phyloP scores from a whole-genome alignment of 2,113 vertebrate genomes.

The Crotalus helleri region DNA sequence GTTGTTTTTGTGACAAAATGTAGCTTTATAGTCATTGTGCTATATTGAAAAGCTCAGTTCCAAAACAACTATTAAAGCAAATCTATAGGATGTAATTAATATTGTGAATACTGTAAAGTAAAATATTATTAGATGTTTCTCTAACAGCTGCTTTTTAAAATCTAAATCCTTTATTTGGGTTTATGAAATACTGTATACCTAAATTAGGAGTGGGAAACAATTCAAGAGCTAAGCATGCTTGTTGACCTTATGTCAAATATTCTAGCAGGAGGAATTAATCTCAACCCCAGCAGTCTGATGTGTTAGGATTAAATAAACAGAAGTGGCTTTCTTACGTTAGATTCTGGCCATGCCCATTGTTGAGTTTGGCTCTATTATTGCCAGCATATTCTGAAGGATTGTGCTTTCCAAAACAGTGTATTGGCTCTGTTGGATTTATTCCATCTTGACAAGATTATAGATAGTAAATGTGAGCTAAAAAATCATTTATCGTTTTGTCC shows the following conservation, averaged over 20 bases:
- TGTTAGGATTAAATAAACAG: background rate
- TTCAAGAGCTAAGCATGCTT: background rate
- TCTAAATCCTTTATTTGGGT: background rate
- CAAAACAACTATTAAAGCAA: too few relatives aligned
- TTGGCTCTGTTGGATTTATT: background rate
- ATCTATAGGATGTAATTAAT: background rate
- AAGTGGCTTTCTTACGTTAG: background rate
- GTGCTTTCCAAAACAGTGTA: background rate
- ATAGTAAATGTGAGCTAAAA: background rate
- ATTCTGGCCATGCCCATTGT: background rate
- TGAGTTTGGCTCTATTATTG: background rate
- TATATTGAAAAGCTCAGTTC: too few relatives aligned
- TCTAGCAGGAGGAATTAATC: background rate
- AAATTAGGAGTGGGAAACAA: background rate
- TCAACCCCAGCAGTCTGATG: background rate
- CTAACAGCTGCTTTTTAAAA: background rate
- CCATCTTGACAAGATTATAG: too few relatives aligned
- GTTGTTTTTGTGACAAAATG: background rate
- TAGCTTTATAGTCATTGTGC: background rate
- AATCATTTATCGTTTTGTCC: background rate
- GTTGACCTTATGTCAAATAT: background rate
- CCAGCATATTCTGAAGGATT: background rate
- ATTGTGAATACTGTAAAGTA: background rate
- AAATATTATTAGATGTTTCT: background rate
- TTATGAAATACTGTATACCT: background rate